phyloP scores from a whole-genome alignment of 2,113 vertebrate species.

The Sula dactylatra region DNA sequence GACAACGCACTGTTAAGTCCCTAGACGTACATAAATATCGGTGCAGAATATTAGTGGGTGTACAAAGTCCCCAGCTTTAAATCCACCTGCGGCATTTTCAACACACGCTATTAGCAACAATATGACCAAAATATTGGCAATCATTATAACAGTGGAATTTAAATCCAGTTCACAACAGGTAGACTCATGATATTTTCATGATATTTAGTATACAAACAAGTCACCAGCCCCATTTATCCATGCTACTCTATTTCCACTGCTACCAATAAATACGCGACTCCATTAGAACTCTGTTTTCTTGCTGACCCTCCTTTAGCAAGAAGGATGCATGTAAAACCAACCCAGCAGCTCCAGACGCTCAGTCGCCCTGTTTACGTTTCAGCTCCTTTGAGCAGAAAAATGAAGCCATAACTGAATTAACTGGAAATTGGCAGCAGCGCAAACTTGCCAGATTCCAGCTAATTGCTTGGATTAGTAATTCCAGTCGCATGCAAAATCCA shows the following conservation, averaged over 20 bases:
- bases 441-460: neutral
- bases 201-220: neutral
- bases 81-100: neutral
- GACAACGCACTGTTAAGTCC: neutral
- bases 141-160: rapidly evolving
- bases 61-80: neutral
- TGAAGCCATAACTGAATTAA: neutral
- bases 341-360: neutral
- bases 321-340: neutral
- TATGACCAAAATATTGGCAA: neutral
- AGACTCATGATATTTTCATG: neutral
- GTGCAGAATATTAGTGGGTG: neutral
- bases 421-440: neutral
- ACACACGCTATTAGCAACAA: rapidly evolving
- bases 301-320: neutral
- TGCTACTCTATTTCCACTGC: neutral
- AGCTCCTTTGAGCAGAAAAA: neutral
- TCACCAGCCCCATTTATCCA: neutral
- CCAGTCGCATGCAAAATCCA: neutral
- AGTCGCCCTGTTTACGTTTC: neutral
- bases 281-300: neutral
- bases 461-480: conserved; percentile 19
- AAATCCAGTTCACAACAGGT: neutral
- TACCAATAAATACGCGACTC: neutral
- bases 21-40: neutral